Evolutionary conservation across 2,113 vertebrate genomes (phyloP).

Genomic region (Bambusicola thoracicus): DNA sequence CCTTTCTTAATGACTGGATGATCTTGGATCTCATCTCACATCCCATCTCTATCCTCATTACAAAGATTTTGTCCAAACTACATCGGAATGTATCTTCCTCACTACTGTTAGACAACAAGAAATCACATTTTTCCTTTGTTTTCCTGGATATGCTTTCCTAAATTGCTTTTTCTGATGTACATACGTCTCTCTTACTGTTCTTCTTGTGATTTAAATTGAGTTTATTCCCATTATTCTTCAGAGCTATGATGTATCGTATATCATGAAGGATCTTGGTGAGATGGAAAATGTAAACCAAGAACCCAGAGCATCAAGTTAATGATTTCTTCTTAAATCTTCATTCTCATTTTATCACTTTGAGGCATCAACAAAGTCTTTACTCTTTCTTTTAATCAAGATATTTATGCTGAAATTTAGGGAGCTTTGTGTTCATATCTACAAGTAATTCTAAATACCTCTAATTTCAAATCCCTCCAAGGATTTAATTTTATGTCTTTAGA

Average conservation of each 20-base stretch:
- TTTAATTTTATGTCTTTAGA: background rate
- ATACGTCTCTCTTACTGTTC: background rate
- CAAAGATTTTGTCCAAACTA: background rate
- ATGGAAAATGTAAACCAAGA: background rate
- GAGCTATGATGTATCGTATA: background rate
- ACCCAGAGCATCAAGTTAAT: background rate
- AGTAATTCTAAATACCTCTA: background rate
- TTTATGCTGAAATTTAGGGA: background rate
- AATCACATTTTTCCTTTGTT: background rate
- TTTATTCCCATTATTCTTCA: background rate
- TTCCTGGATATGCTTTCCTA: background rate
- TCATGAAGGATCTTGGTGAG: background rate
- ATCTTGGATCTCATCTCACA: background rate
- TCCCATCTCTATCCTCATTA: background rate
- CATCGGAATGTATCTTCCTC: background rate
- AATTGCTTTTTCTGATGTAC: background rate
- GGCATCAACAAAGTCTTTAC: background rate
- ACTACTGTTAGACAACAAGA: background rate
- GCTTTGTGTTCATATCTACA: background rate
- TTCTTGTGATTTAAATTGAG: background rate
- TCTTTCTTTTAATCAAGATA: background rate
- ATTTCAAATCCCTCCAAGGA: background rate
- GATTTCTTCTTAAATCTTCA: background rate
- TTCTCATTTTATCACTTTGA: background rate
- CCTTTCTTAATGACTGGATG: background rate